These are phyloP conservation scores for Fissipunctia ypsillon DNA, from an alignment of 2,888 invertebrate species.

Conservation along the genomic window DNA sequence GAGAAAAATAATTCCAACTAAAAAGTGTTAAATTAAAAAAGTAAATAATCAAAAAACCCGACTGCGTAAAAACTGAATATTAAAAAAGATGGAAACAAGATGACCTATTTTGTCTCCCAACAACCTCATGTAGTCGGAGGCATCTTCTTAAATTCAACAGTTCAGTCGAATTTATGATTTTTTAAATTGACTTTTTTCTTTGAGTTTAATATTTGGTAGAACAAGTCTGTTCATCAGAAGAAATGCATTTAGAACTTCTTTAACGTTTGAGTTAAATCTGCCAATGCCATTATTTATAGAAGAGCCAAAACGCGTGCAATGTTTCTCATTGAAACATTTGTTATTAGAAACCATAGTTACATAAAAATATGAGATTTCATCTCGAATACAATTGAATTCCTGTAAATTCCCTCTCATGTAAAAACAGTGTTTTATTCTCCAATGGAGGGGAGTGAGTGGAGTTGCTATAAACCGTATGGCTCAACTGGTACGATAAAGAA, in stretches of 20 bases:
- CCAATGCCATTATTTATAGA: not conserved
- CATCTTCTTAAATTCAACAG: no score
- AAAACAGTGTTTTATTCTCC: conserved; percentile 11
- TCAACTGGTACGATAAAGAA: conserved; percentile 15
- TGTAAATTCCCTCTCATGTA: not conserved
- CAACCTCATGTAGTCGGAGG: no score
- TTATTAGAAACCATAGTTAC: not conserved
- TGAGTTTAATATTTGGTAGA: not conserved
- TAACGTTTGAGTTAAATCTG: not conserved
- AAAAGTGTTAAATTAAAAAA: no score
- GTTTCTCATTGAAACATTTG: not conserved
- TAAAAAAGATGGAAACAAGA: no score
- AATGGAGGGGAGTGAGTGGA: not conserved
- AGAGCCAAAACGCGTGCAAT: not conserved
- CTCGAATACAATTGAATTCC: conserved; percentile 12
- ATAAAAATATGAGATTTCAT: not conserved
- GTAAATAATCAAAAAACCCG: no score
- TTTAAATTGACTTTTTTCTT: no score
- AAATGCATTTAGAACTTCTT: no score
- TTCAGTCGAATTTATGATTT: no score
- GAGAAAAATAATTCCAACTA: no score
- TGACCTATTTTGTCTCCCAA: no score
- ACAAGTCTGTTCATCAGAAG: not conserved
- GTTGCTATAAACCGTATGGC: conserved; percentile 25
- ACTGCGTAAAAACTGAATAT: no score